phyloP scores from a whole-genome alignment of 2,888 invertebrate species.

The Hydroisotoma schaefferi region DNA sequence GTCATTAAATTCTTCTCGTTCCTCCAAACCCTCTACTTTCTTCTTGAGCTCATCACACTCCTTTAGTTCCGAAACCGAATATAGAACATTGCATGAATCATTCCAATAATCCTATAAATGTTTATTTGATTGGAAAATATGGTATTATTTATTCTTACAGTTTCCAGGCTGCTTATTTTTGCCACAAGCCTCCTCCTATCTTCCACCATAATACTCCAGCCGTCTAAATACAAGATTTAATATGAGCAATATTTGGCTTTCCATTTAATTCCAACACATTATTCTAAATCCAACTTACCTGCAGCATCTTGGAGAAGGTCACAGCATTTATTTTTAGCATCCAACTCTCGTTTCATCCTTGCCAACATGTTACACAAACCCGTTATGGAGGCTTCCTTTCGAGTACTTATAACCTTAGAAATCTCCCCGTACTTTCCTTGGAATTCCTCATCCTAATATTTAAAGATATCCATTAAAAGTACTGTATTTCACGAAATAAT shows the following conservation, averaged over 20 bases:
- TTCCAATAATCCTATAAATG: too few species aligned
- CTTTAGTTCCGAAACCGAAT: too few species aligned
- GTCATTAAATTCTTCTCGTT: too few species aligned
- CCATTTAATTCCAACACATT: neutral
- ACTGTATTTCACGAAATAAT: too few species aligned
- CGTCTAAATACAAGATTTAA: neutral
- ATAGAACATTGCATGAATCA: too few species aligned
- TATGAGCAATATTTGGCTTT: neutral
- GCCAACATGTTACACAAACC: slow-evolving; percentile 5
- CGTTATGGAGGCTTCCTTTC: neutral
- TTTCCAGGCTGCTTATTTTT: neutral
- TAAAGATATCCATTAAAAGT: too few species aligned
- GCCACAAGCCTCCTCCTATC: neutral
- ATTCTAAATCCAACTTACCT: neutral
- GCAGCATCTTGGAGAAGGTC: neutral
- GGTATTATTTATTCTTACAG: too few species aligned
- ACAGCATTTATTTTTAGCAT: neutral
- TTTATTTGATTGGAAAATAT: too few species aligned
- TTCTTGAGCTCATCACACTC: neutral
- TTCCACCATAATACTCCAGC: slow-evolving; percentile 4
- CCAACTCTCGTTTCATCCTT: slow-evolving; percentile 3
- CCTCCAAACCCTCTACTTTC: neutral
- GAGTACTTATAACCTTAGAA: neutral
- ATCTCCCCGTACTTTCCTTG: neutral
- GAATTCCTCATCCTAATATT: slow-evolving; percentile 11